These are phyloP conservation scores for Actias luna DNA, from an alignment of 2,888 invertebrate species.

Conservation along the genomic window DNA sequence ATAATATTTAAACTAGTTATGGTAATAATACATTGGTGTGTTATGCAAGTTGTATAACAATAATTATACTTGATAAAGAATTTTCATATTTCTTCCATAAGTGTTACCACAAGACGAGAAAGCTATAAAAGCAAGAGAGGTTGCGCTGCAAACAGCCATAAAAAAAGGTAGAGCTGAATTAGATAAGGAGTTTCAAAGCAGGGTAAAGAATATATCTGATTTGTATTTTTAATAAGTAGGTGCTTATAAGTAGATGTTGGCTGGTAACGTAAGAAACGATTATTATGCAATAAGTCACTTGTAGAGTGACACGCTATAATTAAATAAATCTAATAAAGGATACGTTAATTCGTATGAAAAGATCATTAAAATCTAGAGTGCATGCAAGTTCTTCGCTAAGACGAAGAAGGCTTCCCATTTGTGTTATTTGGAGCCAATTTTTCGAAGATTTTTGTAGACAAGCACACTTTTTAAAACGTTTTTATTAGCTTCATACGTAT, in stretches of 20 bases:
- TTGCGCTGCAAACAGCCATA: constrained; percentile 28
- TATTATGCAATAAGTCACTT: not conserved
- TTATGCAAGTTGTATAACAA: not conserved
- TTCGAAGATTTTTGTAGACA: too few species aligned
- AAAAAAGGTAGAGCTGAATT: constrained; percentile 37
- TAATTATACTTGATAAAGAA: too few species aligned
- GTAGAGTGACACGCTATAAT: not conserved
- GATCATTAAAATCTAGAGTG: too few species aligned
- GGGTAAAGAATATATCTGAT: constrained; percentile 37
- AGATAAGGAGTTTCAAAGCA: constrained; percentile 40
- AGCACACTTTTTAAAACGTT: too few species aligned
- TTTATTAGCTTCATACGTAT: too few species aligned
- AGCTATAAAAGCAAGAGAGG: constrained; percentile 32
- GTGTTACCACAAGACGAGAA: constrained; percentile 39
- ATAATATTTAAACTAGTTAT: too few species aligned
- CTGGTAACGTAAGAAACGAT: not conserved
- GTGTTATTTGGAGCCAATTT: too few species aligned
- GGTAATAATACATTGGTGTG: not conserved
- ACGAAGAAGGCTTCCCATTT: too few species aligned
- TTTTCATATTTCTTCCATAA: too few species aligned
- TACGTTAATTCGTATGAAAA: too few species aligned
- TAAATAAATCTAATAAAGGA: not conserved
- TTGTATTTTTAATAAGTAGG: not conserved
- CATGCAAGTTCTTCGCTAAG: too few species aligned
- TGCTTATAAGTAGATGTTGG: not conserved